Base-by-base conservation (phyloP, 2,888 invertebrate species). In the Caenorhabditis becei region DNA sequence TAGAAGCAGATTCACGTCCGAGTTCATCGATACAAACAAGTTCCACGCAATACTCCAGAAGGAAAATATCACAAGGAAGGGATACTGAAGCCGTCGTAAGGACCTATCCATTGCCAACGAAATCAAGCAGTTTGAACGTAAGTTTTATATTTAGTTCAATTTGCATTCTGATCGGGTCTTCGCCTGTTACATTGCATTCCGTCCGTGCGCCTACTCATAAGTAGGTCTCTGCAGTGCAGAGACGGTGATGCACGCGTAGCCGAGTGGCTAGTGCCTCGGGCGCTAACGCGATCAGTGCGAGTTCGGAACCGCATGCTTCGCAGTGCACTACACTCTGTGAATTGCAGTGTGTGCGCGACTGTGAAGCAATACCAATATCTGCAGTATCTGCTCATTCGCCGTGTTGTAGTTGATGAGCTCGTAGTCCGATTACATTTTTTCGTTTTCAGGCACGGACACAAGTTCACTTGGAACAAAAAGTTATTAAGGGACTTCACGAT, bases 371-470 rank as follows among this genome's bases (percentile, higher is more conserved):
- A 69, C 16, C 63, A 74, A 80, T 80, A 80, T 80, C 75, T 75
- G 74, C 75, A 75, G 80, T 80, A 80, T 80, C 74, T 80, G 80
- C 80, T 80, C 80, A 59, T 74, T 47, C 53, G 56, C 69, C 65
- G 20, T 59, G 63, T 80, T 59, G 56, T 80, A 74, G 72, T 63
- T 56, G 51, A 70, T 65, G 75, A 80, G 80, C 80, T 80, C 80
- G 75, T 80, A 61, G 75, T 80, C 58, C 54, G 75, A 80, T 75
- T 56, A 80, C 72, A 75, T 59, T 75, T 80, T 80, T 72, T 5
- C 18, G 20, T 62, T 77, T 77, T 62, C 54, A 63, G 69, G 24
- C 49, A 35, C 62, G 77, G 1, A n/a, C 59, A n/a, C 51, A 24
- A 35, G 16, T 3, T n/a, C 1, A n/a, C 8, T 20, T 58, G 18